Conservation (phyloP, 2,113 vertebrate genomes). For the Larimichthys polyactis region DNA sequence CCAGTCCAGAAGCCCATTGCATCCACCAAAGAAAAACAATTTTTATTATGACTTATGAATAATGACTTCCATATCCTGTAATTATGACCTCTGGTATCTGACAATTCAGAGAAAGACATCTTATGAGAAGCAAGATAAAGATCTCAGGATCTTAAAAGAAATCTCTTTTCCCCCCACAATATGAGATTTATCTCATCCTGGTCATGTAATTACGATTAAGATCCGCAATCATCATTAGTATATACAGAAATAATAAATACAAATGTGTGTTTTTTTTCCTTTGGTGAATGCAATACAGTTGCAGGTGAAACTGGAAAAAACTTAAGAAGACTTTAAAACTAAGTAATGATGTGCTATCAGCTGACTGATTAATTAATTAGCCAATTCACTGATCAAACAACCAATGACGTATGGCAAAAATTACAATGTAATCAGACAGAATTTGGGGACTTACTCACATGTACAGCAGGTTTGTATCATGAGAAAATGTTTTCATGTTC, state of each 20-base stretch:
- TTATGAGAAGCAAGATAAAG: background rate
- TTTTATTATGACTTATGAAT: constrained; percentile 10
- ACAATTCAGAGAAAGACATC: background rate
- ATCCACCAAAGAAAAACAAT: constrained; percentile 18
- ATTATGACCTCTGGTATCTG: constrained; percentile 20
- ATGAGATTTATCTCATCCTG: background rate
- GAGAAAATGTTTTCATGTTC: background rate
- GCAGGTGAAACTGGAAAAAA: background rate
- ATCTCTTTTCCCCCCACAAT: background rate
- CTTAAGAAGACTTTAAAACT: background rate
- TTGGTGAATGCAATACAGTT: background rate
- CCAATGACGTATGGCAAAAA: background rate
- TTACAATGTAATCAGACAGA: background rate
- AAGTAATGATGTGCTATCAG: background rate
- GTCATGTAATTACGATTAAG: background rate
- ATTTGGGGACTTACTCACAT: background rate
- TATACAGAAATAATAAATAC: background rate
- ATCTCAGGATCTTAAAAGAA: background rate
- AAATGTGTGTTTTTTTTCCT: background rate
- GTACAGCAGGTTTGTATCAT: background rate
- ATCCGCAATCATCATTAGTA: background rate
- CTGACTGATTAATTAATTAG: background rate
- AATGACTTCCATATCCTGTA: constrained; percentile 7
- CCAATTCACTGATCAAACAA: background rate
- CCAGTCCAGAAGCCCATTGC: background rate